Base-by-base conservation (phyloP, 2,888 invertebrate genomes). In the Drosophila testacea region DNA sequence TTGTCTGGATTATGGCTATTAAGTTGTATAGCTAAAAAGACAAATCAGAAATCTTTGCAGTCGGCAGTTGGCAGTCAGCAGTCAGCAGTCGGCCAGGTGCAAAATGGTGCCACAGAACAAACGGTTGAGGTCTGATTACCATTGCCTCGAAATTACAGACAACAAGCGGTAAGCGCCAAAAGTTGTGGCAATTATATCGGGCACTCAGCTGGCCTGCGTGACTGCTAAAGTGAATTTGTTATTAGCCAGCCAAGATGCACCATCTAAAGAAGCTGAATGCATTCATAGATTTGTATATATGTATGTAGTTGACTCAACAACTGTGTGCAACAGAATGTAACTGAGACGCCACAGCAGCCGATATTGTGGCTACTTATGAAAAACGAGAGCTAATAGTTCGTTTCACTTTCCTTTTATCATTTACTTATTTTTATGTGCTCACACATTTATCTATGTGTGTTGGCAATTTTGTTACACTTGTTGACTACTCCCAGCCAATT, bases 381-480 rank as follows among this genome's bases (percentile, higher is more conserved):
- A 86, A 87, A 81, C 89, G 89, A 87, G 89, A 87, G 89, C 89
- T 89, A 87, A 77, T 79, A 73, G 79, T 72, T 82, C 81, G 86
- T 86, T 87, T 87, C 89, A 88, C 88, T 87, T 87, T 89, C 85
- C 86, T 80, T 90, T 85, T 90, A 72, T 77, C 83, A 76, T 81
- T 83, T 88, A 84, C 73, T 73, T 77, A 73, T 73, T 48, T 30
- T 50, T 73, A 56, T 62, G 39, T 38, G 48, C 67, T 36, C 32
- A 54, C 47, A 56, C 47, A 56, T 61, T 30, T 57, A 48, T 46
- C 13, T 71, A 30, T 32, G 46, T 66, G 34, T 52, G 61, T 42
- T 57, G 68, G 70, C 62, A 71, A 69, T 67, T 74, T 75, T 81
- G 80, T 47, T 70, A 62, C 79, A 79, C 81, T 81, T 75, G 76